Percentiles rank a stretch among this genome's conserved stretches.
These are phyloP conservation scores for Muschampia staudingeri DNA, from an alignment of 2,888 invertebrate species.

Conservation along the genomic window DNA sequence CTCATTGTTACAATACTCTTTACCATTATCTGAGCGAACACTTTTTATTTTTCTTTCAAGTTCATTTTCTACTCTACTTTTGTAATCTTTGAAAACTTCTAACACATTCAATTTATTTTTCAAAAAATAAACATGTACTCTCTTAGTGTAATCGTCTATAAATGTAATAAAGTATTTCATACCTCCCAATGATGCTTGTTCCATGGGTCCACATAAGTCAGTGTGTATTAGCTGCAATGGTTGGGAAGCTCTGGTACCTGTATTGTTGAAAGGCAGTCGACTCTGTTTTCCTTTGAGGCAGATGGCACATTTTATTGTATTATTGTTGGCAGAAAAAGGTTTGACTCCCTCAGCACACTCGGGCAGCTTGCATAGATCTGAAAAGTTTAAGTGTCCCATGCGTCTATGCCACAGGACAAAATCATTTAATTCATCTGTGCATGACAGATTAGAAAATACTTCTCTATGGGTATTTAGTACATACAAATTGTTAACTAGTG, in stretches of 20 bases:
- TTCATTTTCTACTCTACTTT: conserved; percentile 55
- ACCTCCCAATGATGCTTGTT: conserved; percentile 72
- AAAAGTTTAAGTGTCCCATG: not conserved
- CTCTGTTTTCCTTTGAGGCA: not conserved
- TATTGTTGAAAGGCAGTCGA: not conserved
- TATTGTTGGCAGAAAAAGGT: not conserved
- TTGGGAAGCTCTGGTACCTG: not conserved
- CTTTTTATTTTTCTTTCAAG: conserved; percentile 47
- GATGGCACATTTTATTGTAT: not conserved
- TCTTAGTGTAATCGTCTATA: conserved; percentile 72
- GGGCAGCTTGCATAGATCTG: not conserved
- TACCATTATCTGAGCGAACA: conserved; percentile 48
- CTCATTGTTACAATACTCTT: conserved; percentile 50
- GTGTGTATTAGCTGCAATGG: conserved; percentile 64
- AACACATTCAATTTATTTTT: conserved; percentile 65
- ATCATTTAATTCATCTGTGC: no score
- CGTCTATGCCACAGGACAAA: not conserved
- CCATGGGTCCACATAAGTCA: conserved; percentile 77
- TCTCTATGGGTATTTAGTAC: no score
- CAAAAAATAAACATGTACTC: conserved; percentile 72
- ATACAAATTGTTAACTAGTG: no score
- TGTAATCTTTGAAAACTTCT: conserved; percentile 45
- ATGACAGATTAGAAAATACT: no score
- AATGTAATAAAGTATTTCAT: conserved; percentile 75
- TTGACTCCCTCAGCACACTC: not conserved